Evolutionary conservation across 1,140 invertebrate species (phyloP), one percentile per base, ranked within the genome.

Genomic region (Forficula auricularia): DNA sequence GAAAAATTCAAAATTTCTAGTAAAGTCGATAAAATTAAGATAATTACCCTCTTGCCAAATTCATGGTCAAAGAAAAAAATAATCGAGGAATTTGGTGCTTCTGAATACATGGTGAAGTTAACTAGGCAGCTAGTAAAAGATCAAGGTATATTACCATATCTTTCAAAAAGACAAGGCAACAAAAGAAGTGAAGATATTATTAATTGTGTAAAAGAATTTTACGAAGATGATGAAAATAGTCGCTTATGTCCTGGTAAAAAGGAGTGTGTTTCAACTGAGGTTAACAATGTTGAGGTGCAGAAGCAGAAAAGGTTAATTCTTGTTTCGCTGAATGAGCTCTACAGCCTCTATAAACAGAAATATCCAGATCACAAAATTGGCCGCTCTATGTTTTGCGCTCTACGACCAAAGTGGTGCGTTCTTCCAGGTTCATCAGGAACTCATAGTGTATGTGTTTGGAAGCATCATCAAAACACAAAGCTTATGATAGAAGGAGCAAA

Each of bases 391-490:
- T 47, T 47, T 43, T 38, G 36, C 36, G n/a, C 16, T 19, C 32
- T 47, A 19, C 34, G 36, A 19, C 46, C 46, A 57, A 46, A 47
- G 40, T 18, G 48, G 27, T 51, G 52, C 35, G 33, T 51, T n/a
- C 38, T 51, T 10, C 45, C 52, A 12, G 52, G 50, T 13, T 34
- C 18, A 15, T 34, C 19, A 38, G 48, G 48, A 2, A 49, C 43
- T 7, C 46, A 50, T 40, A 44, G 48, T n/a, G 43, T 53, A n/a
- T 53, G 50, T 40, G 52, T 53, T 14, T 53, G 50, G 35, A 37
- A 46, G 19, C 44, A 43, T 10, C 48, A 53, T 36, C 50, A 53
- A 43, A 53, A 53, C 27, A 15, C 46, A 8, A 50, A 52, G 38
- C 37, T 53, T 10, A 48, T 52, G 50, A 38, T 43, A 22, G 41